phyloP scores from a whole-genome alignment of 2,113 vertebrate genomes.

The Puffinus mauretanicus region DNA sequence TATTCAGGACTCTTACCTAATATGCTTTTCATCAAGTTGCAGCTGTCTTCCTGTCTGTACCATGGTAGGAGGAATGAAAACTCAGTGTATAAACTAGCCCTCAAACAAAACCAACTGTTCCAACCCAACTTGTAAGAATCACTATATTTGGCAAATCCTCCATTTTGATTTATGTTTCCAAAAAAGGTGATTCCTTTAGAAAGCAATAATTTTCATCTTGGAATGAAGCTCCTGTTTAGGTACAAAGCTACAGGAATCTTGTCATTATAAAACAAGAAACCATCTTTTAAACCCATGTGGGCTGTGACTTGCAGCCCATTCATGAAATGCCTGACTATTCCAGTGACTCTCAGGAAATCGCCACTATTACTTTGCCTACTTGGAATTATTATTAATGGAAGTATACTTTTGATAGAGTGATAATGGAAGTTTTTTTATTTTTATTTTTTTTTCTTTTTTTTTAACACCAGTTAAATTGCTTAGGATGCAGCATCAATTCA shows the following conservation, averaged over 20 bases:
- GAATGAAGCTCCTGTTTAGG: background rate
- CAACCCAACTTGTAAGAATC: background rate
- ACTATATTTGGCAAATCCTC: background rate
- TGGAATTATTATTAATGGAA: background rate
- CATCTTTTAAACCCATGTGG: background rate
- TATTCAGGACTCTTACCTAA: background rate
- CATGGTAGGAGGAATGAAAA: background rate
- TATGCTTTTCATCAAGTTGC: background rate
- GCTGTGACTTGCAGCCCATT: background rate
- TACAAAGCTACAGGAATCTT: background rate
- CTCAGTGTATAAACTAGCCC: background rate
- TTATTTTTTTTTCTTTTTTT: too few species aligned
- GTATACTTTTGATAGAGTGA: background rate
- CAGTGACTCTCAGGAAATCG: background rate
- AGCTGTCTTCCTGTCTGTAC: background rate
- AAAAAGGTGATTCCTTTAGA: background rate
- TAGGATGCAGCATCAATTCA: background rate
- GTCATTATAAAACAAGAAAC: background rate
- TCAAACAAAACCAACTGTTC: background rate
- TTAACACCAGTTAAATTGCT: background rate
- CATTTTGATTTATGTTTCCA: background rate
- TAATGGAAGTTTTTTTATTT: rapidly evolving
- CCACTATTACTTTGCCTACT: background rate
- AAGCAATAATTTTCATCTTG: background rate
- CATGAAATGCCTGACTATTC: background rate